These are phyloP conservation scores for Babylonia areolata DNA, from an alignment of 1,140 invertebrate genomes.

Conservation along the genomic window DNA sequence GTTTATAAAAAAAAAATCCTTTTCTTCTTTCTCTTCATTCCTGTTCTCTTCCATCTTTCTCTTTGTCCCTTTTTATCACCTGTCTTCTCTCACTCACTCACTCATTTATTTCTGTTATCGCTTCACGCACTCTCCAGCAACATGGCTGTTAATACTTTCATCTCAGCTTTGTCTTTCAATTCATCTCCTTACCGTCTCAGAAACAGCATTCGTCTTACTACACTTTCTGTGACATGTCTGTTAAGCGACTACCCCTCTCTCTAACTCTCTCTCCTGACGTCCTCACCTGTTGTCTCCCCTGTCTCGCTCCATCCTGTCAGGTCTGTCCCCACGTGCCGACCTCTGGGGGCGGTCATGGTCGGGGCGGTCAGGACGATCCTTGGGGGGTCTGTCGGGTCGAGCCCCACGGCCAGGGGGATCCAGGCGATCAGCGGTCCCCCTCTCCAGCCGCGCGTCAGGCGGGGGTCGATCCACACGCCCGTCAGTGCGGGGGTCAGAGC, in stretches of 20 bases:
- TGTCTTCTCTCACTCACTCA: no score
- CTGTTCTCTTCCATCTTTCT: no score
- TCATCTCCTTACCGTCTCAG: no score
- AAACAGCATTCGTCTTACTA: no score
- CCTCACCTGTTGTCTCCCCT: not conserved
- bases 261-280: not conserved
- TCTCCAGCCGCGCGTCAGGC: not conserved
- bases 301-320: not conserved
- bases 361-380: not conserved
- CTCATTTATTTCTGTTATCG: no score
- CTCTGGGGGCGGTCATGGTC: slow-evolving; percentile 7
- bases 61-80: no score
- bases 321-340: not conserved
- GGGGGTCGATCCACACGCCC: not conserved
- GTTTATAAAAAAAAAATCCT: no score
- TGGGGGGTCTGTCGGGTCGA: not conserved
- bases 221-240: no score
- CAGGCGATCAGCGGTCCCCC: not conserved
- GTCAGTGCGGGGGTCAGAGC: not conserved
- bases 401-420: not conserved
- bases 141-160: no score
- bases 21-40: no score
- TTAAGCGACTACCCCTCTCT: not conserved
- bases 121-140: no score
- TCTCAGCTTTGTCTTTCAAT: no score